Base-by-base conservation (phyloP, 1,140 invertebrate species). In the Microplitis mediator region DNA sequence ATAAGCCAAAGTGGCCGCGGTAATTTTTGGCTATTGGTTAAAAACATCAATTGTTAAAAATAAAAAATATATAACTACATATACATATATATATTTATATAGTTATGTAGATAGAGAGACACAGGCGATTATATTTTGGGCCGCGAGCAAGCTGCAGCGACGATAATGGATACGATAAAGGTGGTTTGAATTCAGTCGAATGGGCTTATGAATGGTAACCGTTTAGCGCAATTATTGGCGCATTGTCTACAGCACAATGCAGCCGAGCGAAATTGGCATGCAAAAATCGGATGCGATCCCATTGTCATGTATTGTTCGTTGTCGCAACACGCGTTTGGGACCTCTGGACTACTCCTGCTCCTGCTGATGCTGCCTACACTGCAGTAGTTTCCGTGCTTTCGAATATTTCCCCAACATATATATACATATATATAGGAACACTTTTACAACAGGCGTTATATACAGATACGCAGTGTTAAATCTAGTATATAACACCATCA, bases 211-310 rank as follows among this genome's bases (percentile, higher is more conserved):
- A 85, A 86, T 86, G 79, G 83, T 81, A 78, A 78, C 79, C 84
- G 83, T 86, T 85, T 85, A 86, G 84, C 84, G 85, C 84, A 86
- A 86, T 86, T 86, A 85, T 86, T 85, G 85, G 77, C 75, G 83
- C 83, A 86, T 86, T 86, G 85, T 86, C 85, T 85, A 85, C 82
- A 79, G 78, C 74, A 86, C 85, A 86, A 86, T 86, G 82, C 83
- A 80, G 75, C 63, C 52, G 69, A 80, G 78, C 83, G 77, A 84
- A 86, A 86, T 86, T 86, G 85, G 83, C 84, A 86, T 86, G 84
- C 82, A 86, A 86, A 86, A 86, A 86, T 86, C 82, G 84, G 81
- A 85, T 83, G 84, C 83, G 82, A 85, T 84, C 82, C 84, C 81
- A 86, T 86, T 85, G 84, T 84, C 79, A 77, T 32, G 75, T 78